Evolutionary conservation across 2,113 vertebrate species (phyloP), one percentile per base, ranked within the genome.

Genomic region (Otocyon megalotis): DNA sequence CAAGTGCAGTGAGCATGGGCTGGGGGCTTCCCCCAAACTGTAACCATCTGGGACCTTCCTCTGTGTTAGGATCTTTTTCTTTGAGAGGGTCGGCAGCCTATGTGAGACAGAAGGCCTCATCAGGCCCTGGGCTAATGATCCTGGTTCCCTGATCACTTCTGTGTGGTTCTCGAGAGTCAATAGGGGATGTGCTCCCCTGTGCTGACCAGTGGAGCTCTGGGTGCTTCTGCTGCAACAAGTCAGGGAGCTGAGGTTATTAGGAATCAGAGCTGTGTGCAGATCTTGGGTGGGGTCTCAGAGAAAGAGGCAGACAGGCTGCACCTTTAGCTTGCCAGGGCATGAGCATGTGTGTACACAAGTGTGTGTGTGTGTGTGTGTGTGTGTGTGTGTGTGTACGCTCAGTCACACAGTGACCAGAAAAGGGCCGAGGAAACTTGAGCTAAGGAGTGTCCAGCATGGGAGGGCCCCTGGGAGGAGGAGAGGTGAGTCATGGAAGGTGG

Each of bases 111-210:
- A 8, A 5, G n/a, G 26, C 37, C 32, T 58, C n/a, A 0, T 48
- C 13, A 16, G 16, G 58, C 65, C 1, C 4, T 20, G 67, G 72
- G 92, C 86, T 54, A 15, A 2, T 5, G 19, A 69, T 43, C 28
- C 48, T 20, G 2, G 0, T 11, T 74, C 19, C 74, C 8, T 30
- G 5, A 32, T 9, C 35, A 35, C 22, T 84, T 32, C 26, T 15
- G 2, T 3, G 19, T 5, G 4, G 0, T 12, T 74, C 15, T 82
- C 71, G n/a, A 26, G 53, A 4, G 20, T 53, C 19, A 28, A 2
- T 13, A 17, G n/a, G 50, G 9, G 37, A 2, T 10, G 20, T 8
- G 8, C 26, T 22, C 17, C 48, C 53, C 0, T 0, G 0, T 11
- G 30, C 17, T 4, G 30, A 30, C 26, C 6, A 76, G 19, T 20